Base-by-base conservation (phyloP, 2,797 vertebrate genomes). In the Aeoliscus strigatus region DNA sequence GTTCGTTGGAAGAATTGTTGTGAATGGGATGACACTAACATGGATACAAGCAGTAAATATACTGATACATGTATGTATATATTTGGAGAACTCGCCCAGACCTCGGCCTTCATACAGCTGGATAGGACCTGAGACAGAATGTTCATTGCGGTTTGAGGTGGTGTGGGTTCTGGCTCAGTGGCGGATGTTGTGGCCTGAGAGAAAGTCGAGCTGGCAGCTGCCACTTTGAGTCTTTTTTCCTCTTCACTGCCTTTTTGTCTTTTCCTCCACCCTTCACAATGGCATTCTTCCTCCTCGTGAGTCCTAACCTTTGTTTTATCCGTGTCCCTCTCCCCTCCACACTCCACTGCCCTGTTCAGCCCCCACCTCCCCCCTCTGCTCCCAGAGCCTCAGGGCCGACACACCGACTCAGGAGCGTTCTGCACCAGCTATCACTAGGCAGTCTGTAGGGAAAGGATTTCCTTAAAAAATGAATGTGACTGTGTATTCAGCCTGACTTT, bases 361-460 rank as follows among this genome's bases (percentile, higher is more conserved):
- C 41, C 6, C 47, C 14, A 4, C 4, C n/a, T n/a, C n/a, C n/a
- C n/a, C n/a, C n/a, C n/a, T n/a, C n/a, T n/a, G n/a, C n/a, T 13
- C 49, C 34, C 8, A 2, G 28, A 31, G 43, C 66, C 47, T 55
- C 27, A 0, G 36, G 51, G 12, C 43, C 37, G 53, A 27, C 51
- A 1, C 24, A 44, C 59, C 25, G 42, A 45, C 33, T 38, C 39
- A 4, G 29, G 15, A 4, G 10, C 48, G 50, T 58, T 17, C 60
- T 14, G 1, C 51, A 29, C 14, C 36, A 37, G 29, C 54, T 57
- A 7, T 53, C 56, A 33, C 54, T 28, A 51, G 28, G 37, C 29
- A 33, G 39, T 38, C 60, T 24, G 38, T 46, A 44, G 66, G 46
- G 61, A 54, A 65, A 70, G 61, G 70, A 8, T 50, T 29, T 45